Conservation (phyloP, 2,113 vertebrate genomes). For the Tragelaphus strepsiceros region DNA sequence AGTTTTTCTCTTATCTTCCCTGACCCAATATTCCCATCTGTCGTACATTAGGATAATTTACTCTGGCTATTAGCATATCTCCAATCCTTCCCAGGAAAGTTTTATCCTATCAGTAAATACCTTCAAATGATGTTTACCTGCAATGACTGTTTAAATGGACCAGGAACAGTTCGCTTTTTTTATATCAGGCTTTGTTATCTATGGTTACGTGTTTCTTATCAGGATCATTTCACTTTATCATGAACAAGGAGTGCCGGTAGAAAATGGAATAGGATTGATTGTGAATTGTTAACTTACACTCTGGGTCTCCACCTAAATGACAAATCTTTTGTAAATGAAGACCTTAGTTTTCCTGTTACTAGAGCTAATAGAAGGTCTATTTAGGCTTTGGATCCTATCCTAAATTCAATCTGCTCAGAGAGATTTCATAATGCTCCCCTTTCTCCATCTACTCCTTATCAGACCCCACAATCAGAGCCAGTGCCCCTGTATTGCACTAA, state of each 20-base stretch:
- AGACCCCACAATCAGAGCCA: background rate
- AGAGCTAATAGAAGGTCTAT: background rate
- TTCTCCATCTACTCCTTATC: background rate
- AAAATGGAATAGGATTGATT: conserved; percentile 41
- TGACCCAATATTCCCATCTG: background rate
- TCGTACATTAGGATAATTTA: conserved; percentile 40
- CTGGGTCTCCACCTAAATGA: background rate
- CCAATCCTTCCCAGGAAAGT: conserved; percentile 46
- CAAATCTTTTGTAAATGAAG: conserved; percentile 43
- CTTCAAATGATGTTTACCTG: conserved; percentile 45
- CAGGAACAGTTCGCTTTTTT: conserved; percentile 33
- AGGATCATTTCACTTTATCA: conserved; percentile 2
- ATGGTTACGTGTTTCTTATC: background rate
- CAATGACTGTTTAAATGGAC: background rate
- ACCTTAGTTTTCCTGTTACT: conserved; percentile 4
- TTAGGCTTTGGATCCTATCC: background rate
- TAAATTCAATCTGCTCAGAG: background rate
- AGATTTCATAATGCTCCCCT: background rate
- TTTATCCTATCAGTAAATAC: conserved; percentile 3
- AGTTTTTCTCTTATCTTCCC: conserved; percentile 49
- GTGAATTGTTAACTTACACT: background rate
- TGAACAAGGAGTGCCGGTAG: background rate
- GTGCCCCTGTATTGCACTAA: background rate
- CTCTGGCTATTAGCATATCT: conserved; percentile 45
- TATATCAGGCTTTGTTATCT: background rate